Base-by-base conservation (phyloP, 2,888 invertebrate species). In the Dendrolimus pini region DNA sequence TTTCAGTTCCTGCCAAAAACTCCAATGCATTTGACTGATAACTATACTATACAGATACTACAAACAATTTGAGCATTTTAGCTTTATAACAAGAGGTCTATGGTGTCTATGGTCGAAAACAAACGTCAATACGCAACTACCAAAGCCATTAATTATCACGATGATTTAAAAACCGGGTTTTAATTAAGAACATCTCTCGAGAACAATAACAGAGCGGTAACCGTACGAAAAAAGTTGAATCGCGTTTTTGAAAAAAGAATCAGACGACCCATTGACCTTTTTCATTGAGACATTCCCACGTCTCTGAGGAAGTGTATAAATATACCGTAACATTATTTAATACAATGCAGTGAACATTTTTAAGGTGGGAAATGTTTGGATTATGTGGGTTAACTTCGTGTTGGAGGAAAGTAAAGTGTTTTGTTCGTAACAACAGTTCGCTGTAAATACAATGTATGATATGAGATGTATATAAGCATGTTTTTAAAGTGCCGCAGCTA, bases 321-420 rank as follows among this genome's bases (percentile, higher is more conserved):
- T 62, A 62, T 71, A 72, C 74, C 68, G 75, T 72, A 75, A 77
- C 52, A 65, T 77, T 76, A 76, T 71, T 76, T 66, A 70, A 70
- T 68, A 74, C 71, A 72, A 71, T 74, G 68, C 71, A 72, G 70
- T 74, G 68, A 69, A 65, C 60, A 68, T 65, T 59, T 78, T 77
- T 72, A 68, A 59, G 69, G 69, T 66, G 67, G 58, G 42, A 54
- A 55, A 71, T 66, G 71, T 71, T 72, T 65, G 60, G 56, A 61
- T 67, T 61, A 63, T 63, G 64, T 62, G 30, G 47, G 47, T 47
- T 47, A 47, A 47, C 47, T 47, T 47, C 47, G 47, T 47, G 47
- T 47, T 30, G 12, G 12, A 47, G 47, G 47, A 47, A 47, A 47
- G 47, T 47, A 47, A 47, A 47, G 47, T 10, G 47, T 47, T 47